Conservation (phyloP, 2,113 vertebrate species). For the Physeter macrocephalus region DNA sequence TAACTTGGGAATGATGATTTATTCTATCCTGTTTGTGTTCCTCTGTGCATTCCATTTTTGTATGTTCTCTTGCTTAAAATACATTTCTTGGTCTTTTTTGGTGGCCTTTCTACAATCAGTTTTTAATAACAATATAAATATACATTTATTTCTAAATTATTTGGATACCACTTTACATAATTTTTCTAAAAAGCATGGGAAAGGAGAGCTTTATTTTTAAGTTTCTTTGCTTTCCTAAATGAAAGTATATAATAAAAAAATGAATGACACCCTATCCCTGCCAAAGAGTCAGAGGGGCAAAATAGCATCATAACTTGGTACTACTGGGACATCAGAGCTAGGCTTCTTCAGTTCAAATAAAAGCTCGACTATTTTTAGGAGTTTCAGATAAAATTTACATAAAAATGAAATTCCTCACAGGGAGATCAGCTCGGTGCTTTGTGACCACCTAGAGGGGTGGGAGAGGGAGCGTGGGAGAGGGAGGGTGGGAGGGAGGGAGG, state of each 20-base stretch:
- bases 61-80: conserved; percentile 36
- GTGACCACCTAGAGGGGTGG: no score
- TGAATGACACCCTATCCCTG: neutral
- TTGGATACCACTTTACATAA: neutral
- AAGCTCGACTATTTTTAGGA: neutral
- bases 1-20: conserved; percentile 16
- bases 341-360: neutral
- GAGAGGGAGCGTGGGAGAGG: no score
- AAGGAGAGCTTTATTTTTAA: neutral
- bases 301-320: neutral
- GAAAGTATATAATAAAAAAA: neutral
- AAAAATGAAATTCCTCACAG: neutral
- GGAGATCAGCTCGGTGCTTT: no score
- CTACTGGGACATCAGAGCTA: neutral
- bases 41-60: neutral
- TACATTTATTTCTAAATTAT: neutral
- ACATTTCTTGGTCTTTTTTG: neutral
- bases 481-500: no score
- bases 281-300: neutral
- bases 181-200: conserved; percentile 16
- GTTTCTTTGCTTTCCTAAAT: neutral
- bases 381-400: conserved; percentile 8
- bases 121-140: conserved; percentile 7
- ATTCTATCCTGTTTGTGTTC: conserved; percentile 26
- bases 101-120: neutral